A percentile compares a stretch with the other conserved stretches of the same genome.
These are phyloP conservation scores for Sinodicranocentrus sp. DNA, from an alignment of 2,888 invertebrate genomes.

Conservation along the genomic window DNA sequence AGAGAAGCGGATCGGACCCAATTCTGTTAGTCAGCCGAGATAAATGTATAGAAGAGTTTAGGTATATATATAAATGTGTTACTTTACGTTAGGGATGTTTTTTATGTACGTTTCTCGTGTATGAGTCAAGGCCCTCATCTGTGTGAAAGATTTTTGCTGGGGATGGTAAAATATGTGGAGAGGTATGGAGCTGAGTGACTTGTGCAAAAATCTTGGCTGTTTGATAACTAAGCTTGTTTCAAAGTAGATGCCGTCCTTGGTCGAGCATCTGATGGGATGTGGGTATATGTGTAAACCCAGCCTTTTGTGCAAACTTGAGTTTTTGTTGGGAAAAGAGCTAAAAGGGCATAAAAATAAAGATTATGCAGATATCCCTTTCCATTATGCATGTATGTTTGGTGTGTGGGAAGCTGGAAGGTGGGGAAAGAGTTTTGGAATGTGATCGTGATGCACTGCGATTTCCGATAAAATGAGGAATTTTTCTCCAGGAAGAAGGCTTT, in stretches of 20 bases:
- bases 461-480: too few relatives aligned
- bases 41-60: not conserved
- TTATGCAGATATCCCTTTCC: too few relatives aligned
- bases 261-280: not conserved
- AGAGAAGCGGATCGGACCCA: conserved; percentile 1
- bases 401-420: too few relatives aligned
- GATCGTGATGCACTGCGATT: too few relatives aligned
- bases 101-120: not conserved
- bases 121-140: conserved; percentile 31
- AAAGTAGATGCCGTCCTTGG: conserved; percentile 32
- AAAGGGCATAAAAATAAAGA: too few relatives aligned
- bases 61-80: not conserved
- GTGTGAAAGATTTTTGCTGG: conserved; percentile 15
- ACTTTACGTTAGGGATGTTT: not conserved
- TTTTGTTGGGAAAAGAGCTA: too few relatives aligned
- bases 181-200: too few relatives aligned
- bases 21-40: conserved; percentile 22
- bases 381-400: too few relatives aligned
- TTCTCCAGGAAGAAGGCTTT: too few relatives aligned
- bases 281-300: not conserved
- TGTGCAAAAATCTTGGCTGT: conserved; percentile 14
- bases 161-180: too few relatives aligned
- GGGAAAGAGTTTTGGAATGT: too few relatives aligned
- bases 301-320: not conserved
- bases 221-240: not conserved